Percentiles rank a stretch among this genome's conserved stretches.
phyloP scores from a whole-genome alignment of 2,797 vertebrate species.

The Macropus fuliginosus region DNA sequence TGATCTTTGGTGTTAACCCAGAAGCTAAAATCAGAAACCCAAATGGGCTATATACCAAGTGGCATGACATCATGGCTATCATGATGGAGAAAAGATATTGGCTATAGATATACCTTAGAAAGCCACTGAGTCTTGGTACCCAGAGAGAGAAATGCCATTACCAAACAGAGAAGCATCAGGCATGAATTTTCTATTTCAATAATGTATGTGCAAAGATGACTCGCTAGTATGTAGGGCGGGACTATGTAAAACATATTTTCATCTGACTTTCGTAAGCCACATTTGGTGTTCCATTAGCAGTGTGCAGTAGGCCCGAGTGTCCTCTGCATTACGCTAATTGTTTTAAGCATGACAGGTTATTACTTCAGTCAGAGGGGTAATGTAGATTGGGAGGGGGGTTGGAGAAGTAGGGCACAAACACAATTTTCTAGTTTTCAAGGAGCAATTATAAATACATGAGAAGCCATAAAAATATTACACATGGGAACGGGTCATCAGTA shows the following conservation, averaged over 20 bases:
- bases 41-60: background rate
- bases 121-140: background rate
- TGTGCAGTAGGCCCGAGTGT: slow-evolving; percentile 71
- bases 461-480: slow-evolving; percentile 78
- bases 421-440: slow-evolving; percentile 81
- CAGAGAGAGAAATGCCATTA: background rate
- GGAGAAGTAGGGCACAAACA: slow-evolving; percentile 77
- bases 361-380: slow-evolving; percentile 78
- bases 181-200: slow-evolving; percentile 14
- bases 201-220: background rate
- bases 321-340: slow-evolving; percentile 80
- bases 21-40: slow-evolving; percentile 6
- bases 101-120: background rate
- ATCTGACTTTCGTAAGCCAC: slow-evolving; percentile 70
- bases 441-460: slow-evolving; percentile 82
- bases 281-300: slow-evolving; percentile 73
- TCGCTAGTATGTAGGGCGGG: slow-evolving; percentile 37
- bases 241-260: slow-evolving; percentile 60
- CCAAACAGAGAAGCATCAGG: background rate
- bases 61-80: background rate
- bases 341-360: slow-evolving; percentile 81
- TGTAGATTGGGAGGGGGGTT: slow-evolving; percentile 38
- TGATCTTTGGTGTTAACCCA: background rate
- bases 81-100: background rate
- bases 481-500: slow-evolving; percentile 72